Conservation (phyloP, 1,140 invertebrate genomes). For the Himalopsyche phryganea region DNA sequence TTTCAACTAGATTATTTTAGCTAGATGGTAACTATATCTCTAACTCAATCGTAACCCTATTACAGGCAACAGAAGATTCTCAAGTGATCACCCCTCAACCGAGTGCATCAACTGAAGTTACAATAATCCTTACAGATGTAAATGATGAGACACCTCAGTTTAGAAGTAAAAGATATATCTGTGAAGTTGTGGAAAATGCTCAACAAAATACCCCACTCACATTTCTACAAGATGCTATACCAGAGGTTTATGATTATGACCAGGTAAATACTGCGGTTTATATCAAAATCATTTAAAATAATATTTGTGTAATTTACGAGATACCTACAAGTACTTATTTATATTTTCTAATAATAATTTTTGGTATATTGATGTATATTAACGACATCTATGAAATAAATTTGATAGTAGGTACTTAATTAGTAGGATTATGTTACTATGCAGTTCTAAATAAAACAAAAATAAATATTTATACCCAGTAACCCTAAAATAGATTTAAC, state of each 20-base stretch:
- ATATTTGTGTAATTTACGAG: slow-evolving; percentile 12
- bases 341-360: too few species aligned
- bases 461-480: too few species aligned
- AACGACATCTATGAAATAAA: too few species aligned
- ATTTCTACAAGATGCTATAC: slow-evolving; percentile 74
- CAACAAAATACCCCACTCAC: slow-evolving; percentile 86
- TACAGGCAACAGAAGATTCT: slow-evolving; percentile 67
- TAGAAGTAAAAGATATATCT: slow-evolving; percentile 71
- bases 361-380: too few species aligned
- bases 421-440: too few species aligned
- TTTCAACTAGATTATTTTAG: too few species aligned
- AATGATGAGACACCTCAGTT: slow-evolving; percentile 92
- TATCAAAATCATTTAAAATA: slow-evolving; percentile 1
- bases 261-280: slow-evolving; percentile 70
- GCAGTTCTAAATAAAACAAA: too few species aligned
- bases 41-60: too few species aligned
- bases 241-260: slow-evolving; percentile 90
- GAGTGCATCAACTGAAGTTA: slow-evolving; percentile 82
- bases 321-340: too few species aligned
- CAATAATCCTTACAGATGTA: slow-evolving; percentile 88
- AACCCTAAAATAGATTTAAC: too few species aligned
- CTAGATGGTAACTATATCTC: too few species aligned
- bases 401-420: too few species aligned
- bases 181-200: slow-evolving; percentile 89
- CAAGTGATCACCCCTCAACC: slow-evolving; percentile 62